A percentile compares a stretch with the other conserved stretches of the same genome.
These are phyloP conservation scores for Tryphoninae sp. DNA, from an alignment of 2,888 invertebrate genomes.

Conservation along the genomic window DNA sequence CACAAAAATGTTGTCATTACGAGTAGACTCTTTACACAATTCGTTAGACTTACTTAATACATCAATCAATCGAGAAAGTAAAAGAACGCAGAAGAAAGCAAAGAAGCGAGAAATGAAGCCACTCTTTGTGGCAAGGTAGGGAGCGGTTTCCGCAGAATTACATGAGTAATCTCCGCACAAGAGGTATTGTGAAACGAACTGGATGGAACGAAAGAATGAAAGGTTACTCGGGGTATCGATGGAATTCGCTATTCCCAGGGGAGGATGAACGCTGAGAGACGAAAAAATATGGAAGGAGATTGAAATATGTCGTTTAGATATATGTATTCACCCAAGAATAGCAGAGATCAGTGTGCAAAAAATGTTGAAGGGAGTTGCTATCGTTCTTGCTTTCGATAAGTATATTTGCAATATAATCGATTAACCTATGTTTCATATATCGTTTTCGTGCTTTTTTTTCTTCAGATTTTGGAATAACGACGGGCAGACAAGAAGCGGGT, in stretches of 20 bases:
- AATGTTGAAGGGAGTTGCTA: constrained; percentile 9
- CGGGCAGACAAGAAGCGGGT: constrained; percentile 89
- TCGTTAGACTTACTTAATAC: constrained; percentile 28
- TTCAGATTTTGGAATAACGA: constrained; percentile 94
- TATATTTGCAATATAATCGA: not conserved
- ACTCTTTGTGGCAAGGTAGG: constrained; percentile 7
- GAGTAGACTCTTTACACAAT: too few species aligned
- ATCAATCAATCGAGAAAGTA: too few species aligned
- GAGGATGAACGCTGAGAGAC: not conserved
- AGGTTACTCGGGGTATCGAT: constrained; percentile 18
- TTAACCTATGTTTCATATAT: constrained; percentile 1
- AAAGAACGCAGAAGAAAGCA: not conserved
- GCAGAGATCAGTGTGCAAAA: constrained; percentile 4
- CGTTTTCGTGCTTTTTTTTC: constrained; percentile 72
- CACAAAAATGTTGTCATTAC: too few species aligned
- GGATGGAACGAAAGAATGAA: not conserved
- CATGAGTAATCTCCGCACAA: not conserved
- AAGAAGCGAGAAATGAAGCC: not conserved
- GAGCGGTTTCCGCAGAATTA: constrained; percentile 22
- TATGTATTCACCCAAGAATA: not conserved
- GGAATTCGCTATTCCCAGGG: not conserved
- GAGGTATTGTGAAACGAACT: constrained; percentile 6
- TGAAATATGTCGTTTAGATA: constrained; percentile 10
- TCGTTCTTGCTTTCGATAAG: not conserved
- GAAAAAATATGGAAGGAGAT: constrained; percentile 45